phyloP scores from a whole-genome alignment of 2,797 vertebrate genomes.

The Tamandua tetradactyla region DNA sequence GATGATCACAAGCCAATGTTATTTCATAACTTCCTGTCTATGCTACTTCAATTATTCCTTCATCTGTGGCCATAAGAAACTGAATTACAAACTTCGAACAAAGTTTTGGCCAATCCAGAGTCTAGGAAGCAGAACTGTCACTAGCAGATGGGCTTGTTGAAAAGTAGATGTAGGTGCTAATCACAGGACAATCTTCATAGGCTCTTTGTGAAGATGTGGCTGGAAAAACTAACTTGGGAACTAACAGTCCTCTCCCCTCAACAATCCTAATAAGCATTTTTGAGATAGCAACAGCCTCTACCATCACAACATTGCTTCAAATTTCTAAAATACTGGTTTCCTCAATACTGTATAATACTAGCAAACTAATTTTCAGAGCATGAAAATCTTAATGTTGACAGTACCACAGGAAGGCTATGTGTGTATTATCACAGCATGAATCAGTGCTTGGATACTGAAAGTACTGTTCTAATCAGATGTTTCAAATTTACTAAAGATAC shows the following conservation, averaged over 20 bases:
- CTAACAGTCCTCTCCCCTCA: constrained; percentile 15
- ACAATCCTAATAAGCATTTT: constrained; percentile 41
- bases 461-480: constrained; percentile 50
- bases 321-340: constrained; percentile 4
- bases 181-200: constrained; percentile 34
- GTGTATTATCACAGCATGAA: background rate
- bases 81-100: constrained; percentile 30
- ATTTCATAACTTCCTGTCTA: constrained; percentile 52
- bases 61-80: constrained; percentile 41
- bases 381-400: constrained; percentile 33
- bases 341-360: background rate
- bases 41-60: constrained; percentile 44
- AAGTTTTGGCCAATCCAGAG: constrained; percentile 43
- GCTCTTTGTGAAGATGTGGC: constrained; percentile 35
- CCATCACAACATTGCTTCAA: background rate
- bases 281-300: background rate
- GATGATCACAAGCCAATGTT: background rate
- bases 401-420: background rate
- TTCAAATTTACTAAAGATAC: constrained; percentile 29
- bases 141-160: constrained; percentile 19
- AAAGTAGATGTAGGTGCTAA: constrained; percentile 56
- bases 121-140: constrained; percentile 33
- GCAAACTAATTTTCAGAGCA: constrained; percentile 37
- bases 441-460: constrained; percentile 56
- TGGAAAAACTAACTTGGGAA: constrained; percentile 57